Evolutionary conservation across 2,888 invertebrate genomes (phyloP).

Genomic region (Cerastis rubricosa): DNA sequence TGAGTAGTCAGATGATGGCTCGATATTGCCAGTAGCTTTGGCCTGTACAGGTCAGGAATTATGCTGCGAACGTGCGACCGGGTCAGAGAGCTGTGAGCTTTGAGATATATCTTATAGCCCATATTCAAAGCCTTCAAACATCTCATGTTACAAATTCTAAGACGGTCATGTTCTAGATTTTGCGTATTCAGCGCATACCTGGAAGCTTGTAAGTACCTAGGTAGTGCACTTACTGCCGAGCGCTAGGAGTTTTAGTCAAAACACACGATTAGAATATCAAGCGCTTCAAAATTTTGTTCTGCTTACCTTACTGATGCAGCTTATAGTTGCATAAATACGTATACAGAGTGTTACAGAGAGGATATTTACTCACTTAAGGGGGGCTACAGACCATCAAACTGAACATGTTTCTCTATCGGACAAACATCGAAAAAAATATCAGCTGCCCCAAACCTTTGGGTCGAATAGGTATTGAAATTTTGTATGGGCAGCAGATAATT

Average conservation of each 20-base stretch:
- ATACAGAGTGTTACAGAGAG: too few species aligned
- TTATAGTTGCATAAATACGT: neutral
- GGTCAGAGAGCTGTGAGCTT: neutral
- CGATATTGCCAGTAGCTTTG: neutral
- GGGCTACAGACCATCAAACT: too few species aligned
- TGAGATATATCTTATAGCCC: neutral
- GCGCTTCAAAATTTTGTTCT: constrained; percentile 28
- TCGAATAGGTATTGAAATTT: too few species aligned
- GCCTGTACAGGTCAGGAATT: neutral
- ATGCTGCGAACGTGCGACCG: neutral
- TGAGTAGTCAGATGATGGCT: neutral
- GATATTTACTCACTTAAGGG: too few species aligned
- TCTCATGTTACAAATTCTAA: constrained; percentile 17
- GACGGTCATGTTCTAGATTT: constrained; percentile 23
- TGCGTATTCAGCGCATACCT: constrained; percentile 46
- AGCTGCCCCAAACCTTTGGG: too few species aligned
- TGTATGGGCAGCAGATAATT: too few species aligned
- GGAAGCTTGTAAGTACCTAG: constrained; percentile 35
- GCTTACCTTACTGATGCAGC: neutral
- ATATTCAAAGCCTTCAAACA: neutral
- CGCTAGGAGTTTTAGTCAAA: constrained; percentile 50
- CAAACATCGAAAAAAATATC: too few species aligned
- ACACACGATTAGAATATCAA: constrained; percentile 54
- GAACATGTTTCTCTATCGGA: too few species aligned
- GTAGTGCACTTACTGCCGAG: constrained; percentile 40